Evolutionary conservation across 2,797 vertebrate genomes (phyloP).

Genomic region (Mus caroli): DNA sequence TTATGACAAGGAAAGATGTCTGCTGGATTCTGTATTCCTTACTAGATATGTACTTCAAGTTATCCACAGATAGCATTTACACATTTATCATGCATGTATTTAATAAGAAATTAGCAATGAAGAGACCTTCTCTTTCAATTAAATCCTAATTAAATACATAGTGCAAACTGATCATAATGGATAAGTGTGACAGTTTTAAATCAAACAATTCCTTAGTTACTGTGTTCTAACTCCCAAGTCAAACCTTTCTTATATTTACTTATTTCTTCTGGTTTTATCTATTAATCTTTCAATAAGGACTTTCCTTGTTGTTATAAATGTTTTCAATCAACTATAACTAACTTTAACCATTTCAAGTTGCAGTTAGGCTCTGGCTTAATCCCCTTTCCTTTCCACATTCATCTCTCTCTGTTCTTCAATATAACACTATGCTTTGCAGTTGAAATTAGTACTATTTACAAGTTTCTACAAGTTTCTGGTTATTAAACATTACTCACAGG

Average conservation of each 20-base stretch:
- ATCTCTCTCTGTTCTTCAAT: neutral
- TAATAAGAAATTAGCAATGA: conserved; percentile 12
- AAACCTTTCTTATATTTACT: neutral
- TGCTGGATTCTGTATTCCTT: conserved; percentile 23
- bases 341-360: neutral
- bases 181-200: conserved; percentile 36
- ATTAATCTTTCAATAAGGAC: neutral
- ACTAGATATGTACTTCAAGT: neutral
- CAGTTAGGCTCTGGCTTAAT: neutral
- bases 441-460: neutral
- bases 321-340: neutral
- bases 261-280: neutral
- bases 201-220: conserved; percentile 11
- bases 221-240: neutral
- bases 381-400: neutral
- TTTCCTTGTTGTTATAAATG: conserved; percentile 11
- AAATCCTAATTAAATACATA: conserved; percentile 23
- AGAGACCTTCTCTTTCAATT: conserved; percentile 31
- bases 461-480: rapidly evolving
- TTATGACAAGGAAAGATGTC: conserved; percentile 12
- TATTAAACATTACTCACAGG: neutral
- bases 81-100: conserved; percentile 3
- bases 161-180: conserved; percentile 2
- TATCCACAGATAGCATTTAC: conserved; percentile 32
- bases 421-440: neutral